These are phyloP conservation scores for Polymixis flavicincta DNA, from an alignment of 2,888 invertebrate genomes.

Conservation along the genomic window DNA sequence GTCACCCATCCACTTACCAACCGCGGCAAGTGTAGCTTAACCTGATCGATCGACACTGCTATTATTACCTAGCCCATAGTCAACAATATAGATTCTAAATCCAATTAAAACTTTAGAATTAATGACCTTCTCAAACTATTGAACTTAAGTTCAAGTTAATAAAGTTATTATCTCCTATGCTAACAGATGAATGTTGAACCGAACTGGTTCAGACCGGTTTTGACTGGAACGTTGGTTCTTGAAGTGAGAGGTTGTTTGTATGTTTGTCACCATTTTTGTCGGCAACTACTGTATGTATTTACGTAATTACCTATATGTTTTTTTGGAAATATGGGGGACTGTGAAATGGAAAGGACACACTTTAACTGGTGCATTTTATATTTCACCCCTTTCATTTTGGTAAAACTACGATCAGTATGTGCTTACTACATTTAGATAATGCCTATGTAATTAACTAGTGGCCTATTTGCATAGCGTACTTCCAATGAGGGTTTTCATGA, in stretches of 20 bases:
- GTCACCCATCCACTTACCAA: not conserved
- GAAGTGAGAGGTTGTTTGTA: constrained; percentile 46
- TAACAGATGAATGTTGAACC: constrained; percentile 28
- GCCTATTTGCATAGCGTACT: not conserved
- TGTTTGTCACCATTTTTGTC: constrained; percentile 39
- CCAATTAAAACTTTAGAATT: constrained; percentile 30
- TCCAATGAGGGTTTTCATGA: too few relatives aligned
- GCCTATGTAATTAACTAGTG: not conserved
- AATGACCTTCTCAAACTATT: not conserved
- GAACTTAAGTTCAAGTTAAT: constrained; percentile 26
- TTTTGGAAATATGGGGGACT: not conserved
- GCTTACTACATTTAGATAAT: not conserved
- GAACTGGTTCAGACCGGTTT: constrained; percentile 26
- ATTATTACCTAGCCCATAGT: too few relatives aligned
- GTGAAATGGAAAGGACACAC: not conserved
- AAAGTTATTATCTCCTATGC: constrained; percentile 30
- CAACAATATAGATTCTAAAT: not conserved
- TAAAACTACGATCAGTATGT: too few relatives aligned
- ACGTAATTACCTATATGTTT: not conserved
- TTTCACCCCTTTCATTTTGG: too few relatives aligned
- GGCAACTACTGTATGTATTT: constrained; percentile 19
- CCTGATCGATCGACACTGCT: too few relatives aligned
- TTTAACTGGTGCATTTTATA: not conserved
- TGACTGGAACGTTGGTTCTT: not conserved
- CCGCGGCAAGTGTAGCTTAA: too few relatives aligned